These are phyloP conservation scores for Mechanitis mazaeus DNA, from an alignment of 2,888 invertebrate genomes.

Conservation along the genomic window DNA sequence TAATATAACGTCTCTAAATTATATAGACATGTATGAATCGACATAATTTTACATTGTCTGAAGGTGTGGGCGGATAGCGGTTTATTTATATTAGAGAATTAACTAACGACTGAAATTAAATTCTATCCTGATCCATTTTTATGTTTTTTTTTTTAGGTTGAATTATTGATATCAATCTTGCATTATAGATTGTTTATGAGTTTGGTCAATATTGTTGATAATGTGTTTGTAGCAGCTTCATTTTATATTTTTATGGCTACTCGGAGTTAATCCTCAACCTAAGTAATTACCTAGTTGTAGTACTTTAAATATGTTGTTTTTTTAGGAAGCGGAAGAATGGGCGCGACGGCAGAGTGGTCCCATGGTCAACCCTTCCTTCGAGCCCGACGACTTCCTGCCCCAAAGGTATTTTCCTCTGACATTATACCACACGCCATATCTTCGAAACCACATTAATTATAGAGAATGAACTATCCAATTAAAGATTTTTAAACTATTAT, in stretches of 20 bases:
- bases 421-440: not conserved
- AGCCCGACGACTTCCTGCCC: constrained; percentile 67
- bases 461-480: no score
- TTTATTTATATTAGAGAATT: not conserved
- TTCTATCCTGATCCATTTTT: not conserved
- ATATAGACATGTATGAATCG: no score
- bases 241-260: no score
- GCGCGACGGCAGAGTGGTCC: constrained; percentile 58
- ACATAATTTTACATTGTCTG: no score
- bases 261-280: not conserved
- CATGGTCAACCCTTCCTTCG: constrained; percentile 72
- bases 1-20: no score
- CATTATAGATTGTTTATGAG: not conserved
- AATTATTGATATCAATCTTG: no score
- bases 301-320: constrained; percentile 7
- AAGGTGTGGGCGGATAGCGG: not conserved
- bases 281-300: no score
- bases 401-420: constrained; percentile 48
- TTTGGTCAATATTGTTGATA: no score
- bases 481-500: no score
- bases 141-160: not conserved
- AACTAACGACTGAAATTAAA: no score
- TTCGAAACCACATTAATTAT: not conserved
- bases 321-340: constrained; percentile 65
- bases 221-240: no score